These are phyloP conservation scores for Frankliniella fusca DNA, from an alignment of 2,888 invertebrate genomes.

Conservation along the genomic window DNA sequence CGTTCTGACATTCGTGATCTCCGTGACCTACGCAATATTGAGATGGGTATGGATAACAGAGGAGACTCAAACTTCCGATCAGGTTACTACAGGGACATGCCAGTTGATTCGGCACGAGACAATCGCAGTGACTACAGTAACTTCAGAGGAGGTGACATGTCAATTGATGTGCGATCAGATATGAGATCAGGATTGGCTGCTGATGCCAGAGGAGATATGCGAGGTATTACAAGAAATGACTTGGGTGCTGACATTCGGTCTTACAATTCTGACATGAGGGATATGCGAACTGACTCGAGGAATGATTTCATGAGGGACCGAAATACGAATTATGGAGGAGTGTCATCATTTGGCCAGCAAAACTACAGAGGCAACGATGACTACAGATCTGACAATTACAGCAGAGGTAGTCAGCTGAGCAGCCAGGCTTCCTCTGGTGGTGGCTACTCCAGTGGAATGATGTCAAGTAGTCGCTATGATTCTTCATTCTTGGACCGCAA, in stretches of 20 bases:
- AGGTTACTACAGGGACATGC: not conserved
- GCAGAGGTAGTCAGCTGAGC: not conserved
- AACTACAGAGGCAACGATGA: not conserved
- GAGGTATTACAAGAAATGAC: not conserved
- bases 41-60: not conserved
- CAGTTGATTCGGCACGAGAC: not conserved
- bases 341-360: not conserved
- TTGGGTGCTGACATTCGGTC: not conserved
- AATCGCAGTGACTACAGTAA: not conserved
- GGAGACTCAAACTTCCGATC: not conserved
- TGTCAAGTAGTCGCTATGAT: not conserved
- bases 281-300: not conserved
- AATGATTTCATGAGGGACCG: not conserved
- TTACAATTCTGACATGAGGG: constrained; percentile 3
- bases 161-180: not conserved
- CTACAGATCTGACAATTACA: constrained; percentile 1
- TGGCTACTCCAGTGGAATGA: not conserved
- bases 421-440: not conserved
- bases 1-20: not conserved
- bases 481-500: not conserved
- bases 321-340: not conserved
- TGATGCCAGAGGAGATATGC: not conserved
- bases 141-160: not conserved
- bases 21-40: not conserved
- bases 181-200: not conserved